Evolutionary conservation across 2,888 invertebrate genomes (phyloP).

Genomic region (Erannis defoliaria): DNA sequence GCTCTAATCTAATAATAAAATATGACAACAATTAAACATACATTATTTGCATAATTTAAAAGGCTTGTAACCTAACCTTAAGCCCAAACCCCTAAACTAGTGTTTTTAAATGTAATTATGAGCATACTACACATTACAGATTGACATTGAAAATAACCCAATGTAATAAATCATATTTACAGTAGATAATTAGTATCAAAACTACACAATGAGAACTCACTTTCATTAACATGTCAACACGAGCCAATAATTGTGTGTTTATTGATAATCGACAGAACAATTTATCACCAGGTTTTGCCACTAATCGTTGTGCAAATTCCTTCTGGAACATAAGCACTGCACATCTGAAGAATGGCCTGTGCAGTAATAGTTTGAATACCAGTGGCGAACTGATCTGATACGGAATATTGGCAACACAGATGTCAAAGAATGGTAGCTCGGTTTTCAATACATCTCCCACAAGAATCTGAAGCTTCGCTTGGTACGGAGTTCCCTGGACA

Average conservation of each 20-base stretch:
- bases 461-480: slow-evolving; percentile 96
- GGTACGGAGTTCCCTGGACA: slow-evolving; percentile 95
- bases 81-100: too few relatives aligned
- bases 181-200: neutral
- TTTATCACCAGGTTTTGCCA: slow-evolving; percentile 99
- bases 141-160: too few relatives aligned
- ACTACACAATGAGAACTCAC: slow-evolving; percentile 68
- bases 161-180: neutral
- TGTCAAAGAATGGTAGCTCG: slow-evolving; percentile 98
- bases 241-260: slow-evolving; percentile 97
- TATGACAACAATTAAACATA: too few relatives aligned
- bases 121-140: too few relatives aligned
- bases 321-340: slow-evolving; percentile 99
- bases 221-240: slow-evolving; percentile 98
- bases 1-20: too few relatives aligned
- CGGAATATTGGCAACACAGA: slow-evolving; percentile 99
- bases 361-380: slow-evolving; percentile 97
- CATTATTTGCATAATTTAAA: too few relatives aligned
- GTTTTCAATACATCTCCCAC: slow-evolving; percentile 98
- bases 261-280: slow-evolving; percentile 98
- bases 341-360: slow-evolving; percentile 94
- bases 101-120: too few relatives aligned
- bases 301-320: slow-evolving; percentile 98
- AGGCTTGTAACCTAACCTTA: too few relatives aligned
- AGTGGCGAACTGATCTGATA: slow-evolving; percentile 99